phyloP scores from a whole-genome alignment of 1,140 invertebrate species.

The Apis cerana region DNA sequence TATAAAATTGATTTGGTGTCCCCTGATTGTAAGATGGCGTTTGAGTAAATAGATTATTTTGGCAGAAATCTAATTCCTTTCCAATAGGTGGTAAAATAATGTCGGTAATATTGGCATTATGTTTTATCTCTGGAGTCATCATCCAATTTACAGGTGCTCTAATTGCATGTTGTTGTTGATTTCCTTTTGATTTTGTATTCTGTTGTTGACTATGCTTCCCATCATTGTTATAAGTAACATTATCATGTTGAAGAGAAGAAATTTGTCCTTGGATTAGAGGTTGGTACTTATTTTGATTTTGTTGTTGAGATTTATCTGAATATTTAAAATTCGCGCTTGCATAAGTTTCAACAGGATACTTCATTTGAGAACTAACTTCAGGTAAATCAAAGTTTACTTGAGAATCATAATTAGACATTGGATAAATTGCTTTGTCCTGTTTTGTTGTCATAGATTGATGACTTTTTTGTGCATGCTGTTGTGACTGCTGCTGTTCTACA shows the following conservation, averaged over 20 bases:
- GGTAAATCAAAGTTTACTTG: conserved; percentile 73
- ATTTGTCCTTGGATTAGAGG: conserved; percentile 64
- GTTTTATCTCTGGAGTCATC: conserved; percentile 83
- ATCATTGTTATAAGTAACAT: conserved; percentile 53
- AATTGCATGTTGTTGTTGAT: conserved; percentile 64
- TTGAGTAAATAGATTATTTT: conserved; percentile 78
- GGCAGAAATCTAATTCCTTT: conserved; percentile 79
- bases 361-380: conserved; percentile 58
- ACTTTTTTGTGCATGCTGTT: conserved; percentile 64
- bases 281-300: conserved; percentile 75
- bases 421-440: conserved; percentile 71
- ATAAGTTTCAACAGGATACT: conserved; percentile 74
- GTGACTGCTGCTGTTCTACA: conserved; percentile 69
- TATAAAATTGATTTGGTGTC: conserved; percentile 78
- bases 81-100: conserved; percentile 78
- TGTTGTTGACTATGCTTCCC: conserved; percentile 59
- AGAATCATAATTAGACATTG: conserved; percentile 71
- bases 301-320: conserved; percentile 71
- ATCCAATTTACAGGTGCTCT: conserved; percentile 84
- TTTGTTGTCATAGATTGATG: conserved; percentile 68
- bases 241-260: conserved; percentile 64
- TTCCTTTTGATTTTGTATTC: conserved; percentile 51
- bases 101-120: conserved; percentile 74
- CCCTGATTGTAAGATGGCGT: conserved; percentile 77
- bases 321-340: conserved; percentile 75